Evolutionary conservation across 2,888 invertebrate genomes (phyloP).

Genomic region (Cosmia pyralina): DNA sequence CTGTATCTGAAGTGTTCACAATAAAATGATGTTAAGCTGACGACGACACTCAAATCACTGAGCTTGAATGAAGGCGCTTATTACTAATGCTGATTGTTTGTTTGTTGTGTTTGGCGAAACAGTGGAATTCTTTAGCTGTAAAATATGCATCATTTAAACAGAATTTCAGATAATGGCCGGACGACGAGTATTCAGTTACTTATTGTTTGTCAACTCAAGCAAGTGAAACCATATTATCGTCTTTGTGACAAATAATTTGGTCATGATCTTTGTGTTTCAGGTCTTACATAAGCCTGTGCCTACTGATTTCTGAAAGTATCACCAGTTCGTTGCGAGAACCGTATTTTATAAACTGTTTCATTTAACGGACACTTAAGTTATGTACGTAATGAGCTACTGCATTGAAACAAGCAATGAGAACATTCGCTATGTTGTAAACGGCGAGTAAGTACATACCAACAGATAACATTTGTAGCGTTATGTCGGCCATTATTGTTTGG

Average conservation of each 20-base stretch:
- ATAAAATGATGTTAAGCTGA: conserved; percentile 56
- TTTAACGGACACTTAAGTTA: conserved; percentile 30
- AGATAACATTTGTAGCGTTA: conserved; percentile 89
- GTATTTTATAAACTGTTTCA: conserved; percentile 33
- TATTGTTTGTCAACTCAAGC: conserved; percentile 59
- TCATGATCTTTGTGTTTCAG: not conserved
- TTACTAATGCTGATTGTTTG: conserved; percentile 82
- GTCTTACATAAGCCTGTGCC: not conserved
- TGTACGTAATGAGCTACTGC: conserved; percentile 55
- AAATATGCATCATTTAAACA: conserved; percentile 76
- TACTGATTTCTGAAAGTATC: not conserved
- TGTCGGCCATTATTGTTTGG: conserved; percentile 87
- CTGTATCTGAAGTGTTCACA: conserved; percentile 5
- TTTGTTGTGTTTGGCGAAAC: conserved; percentile 73
- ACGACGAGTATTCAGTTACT: conserved; percentile 52
- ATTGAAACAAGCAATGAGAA: conserved; percentile 80
- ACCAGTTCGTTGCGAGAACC: conserved; percentile 2
- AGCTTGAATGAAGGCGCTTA: conserved; percentile 72
- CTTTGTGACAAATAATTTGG: conserved; percentile 14
- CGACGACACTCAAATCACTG: conserved; percentile 66
- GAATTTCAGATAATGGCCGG: conserved; percentile 66
- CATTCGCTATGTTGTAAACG: conserved; percentile 83
- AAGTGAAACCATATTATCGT: conserved; percentile 40
- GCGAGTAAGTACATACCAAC: conserved; percentile 68
- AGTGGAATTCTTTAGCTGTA: conserved; percentile 79